These are phyloP conservation scores for Lepisosteus osseus DNA, from an alignment of 2,113 vertebrate genomes.

Conservation along the genomic window DNA sequence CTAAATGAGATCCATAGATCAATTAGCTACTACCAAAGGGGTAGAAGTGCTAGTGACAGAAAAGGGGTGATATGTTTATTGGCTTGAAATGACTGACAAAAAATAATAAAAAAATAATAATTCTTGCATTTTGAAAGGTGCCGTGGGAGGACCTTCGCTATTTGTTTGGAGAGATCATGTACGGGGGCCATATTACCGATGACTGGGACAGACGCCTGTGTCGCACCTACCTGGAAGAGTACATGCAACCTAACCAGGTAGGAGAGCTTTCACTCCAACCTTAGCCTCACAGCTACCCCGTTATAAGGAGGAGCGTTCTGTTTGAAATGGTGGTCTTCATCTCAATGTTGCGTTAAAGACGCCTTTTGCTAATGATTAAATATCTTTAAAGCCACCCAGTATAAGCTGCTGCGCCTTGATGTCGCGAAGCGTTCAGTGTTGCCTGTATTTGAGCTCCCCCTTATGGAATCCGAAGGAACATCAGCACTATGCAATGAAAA, in stretches of 20 bases:
- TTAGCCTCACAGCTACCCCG: no score
- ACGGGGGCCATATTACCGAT: conserved; percentile 78
- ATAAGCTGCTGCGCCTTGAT: no score
- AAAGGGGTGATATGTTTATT: no score
- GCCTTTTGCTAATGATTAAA: no score
- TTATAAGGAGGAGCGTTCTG: no score
- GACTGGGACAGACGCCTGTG: conserved; percentile 77
- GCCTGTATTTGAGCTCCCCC: conserved; percentile 76
- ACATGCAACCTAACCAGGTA: conserved; percentile 78
- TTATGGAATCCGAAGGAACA: conserved; percentile 47
- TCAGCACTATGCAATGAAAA: conserved; percentile 8
- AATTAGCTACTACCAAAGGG: no score
- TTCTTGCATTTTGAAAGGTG: conserved; percentile 45
- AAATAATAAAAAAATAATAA: no score
- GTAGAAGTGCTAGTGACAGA: no score
- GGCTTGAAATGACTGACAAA: no score
- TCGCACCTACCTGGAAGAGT: conserved; percentile 74
- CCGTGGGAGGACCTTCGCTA: conserved; percentile 77
- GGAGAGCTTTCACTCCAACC: not conserved
- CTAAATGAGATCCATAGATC: no score
- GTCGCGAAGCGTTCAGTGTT: conserved; percentile 26
- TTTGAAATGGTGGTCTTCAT: not conserved
- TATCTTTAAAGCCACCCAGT: no score
- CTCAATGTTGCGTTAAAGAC: not conserved
- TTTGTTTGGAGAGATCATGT: conserved; percentile 80